phyloP scores from a whole-genome alignment of 2,797 vertebrate genomes.

The Varecia variegata region DNA sequence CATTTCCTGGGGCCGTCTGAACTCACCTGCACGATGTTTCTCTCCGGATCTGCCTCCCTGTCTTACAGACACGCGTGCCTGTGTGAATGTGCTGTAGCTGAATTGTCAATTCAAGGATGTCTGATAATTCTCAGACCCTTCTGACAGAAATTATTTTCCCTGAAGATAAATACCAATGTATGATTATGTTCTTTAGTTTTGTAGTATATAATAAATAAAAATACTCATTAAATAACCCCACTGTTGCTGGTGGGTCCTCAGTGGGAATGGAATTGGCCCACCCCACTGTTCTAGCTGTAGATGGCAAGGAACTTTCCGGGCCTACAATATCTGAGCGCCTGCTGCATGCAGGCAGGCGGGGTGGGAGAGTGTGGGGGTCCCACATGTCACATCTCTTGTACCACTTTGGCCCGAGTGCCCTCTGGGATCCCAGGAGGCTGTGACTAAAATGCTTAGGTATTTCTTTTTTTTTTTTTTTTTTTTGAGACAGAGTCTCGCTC shows the following conservation, averaged over 20 bases:
- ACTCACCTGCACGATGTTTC: neutral
- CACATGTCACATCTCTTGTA: fast-evolving
- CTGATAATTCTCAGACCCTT: neutral
- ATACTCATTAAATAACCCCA: neutral
- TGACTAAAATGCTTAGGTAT: neutral
- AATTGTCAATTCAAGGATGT: neutral
- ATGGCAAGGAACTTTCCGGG: fast-evolving
- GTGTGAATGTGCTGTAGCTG: no score
- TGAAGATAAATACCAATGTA: neutral
- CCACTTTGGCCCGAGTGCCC: no score
- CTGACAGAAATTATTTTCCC: neutral
- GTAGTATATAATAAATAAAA: neutral
- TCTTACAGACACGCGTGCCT: neutral
- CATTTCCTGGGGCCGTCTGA: neutral
- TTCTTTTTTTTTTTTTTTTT: no score
- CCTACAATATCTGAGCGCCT: neutral
- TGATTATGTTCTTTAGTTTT: neutral
- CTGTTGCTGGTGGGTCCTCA: neutral
- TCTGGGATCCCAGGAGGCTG: neutral
- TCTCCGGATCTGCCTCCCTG: neutral
- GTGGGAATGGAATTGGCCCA: neutral
- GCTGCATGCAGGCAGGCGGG: no score
- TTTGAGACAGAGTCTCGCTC: no score
- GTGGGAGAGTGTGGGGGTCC: neutral
- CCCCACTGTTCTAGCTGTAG: neutral